Base-by-base conservation (phyloP, 1,140 invertebrate species). In the Panonychus citri region DNA sequence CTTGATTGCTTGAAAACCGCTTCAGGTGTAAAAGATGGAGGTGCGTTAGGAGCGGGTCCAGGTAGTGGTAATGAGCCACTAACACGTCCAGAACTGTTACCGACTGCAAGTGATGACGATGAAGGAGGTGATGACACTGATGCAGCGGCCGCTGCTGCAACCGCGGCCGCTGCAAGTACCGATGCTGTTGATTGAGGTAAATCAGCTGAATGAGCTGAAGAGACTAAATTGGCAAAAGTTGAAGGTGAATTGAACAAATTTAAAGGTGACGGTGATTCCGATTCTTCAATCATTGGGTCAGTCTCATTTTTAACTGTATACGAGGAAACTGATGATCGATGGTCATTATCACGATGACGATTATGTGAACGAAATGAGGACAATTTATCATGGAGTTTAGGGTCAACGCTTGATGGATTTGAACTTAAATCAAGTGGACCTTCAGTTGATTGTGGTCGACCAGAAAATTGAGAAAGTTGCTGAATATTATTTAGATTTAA, bases 1-100 rank as follows among this genome's bases (percentile, higher is more conserved):
- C 83, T 81, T 37, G 24, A 17, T 27, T 51, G 49, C 25, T 51
- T 51, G 28, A 51, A 21, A 1, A 51, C 25, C 1, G 12, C 26
- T 51, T 51, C 49, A 19, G 49, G 49, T 28, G 28, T 27, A 3
- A 15, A 17, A 4, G 8, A 3, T 13, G 13, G 10, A 12, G 26
- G 26, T 28, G n/a, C 5, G 10, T 7, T 27, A 4, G 49, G 1
- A 27, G 26, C 24, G 13, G 49, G 28, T 17, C 26, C 25, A 17
- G 24, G 17, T 17, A 26, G 3, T 7, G 42, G 7, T 19, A 17
- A 5, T 24, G 4, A 5, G 17, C 42, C 24, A 7, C 39, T 17
- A 17, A 40, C 39, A 40, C 19, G 13, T 40, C 39, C 39, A 40
- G 39, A 40, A 40, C 19, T n/a, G 19, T 40, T 40, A 7, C 19